Evolutionary conservation across 2,888 invertebrate species (phyloP), one percentile per base, ranked within the genome.

Genomic region (Dolomedes plantarius): DNA sequence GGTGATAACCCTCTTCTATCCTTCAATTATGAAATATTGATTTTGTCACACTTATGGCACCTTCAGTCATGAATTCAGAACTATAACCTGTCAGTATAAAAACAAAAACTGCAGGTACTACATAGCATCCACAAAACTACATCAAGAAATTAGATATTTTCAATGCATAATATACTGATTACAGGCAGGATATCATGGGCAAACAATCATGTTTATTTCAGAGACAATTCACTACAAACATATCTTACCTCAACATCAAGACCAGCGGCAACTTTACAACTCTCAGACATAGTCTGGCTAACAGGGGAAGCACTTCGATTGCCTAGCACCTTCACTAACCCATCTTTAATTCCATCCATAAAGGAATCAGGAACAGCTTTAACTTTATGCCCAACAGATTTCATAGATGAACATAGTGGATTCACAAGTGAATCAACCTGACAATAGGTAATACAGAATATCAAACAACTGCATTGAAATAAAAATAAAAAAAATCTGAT

Each of bases 301-400:
- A 82, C 27, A 29, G 90, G 89, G 23, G 89, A 89, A 62, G 88
- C 88, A 36, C 87, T 78, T 29, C 89, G 87, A 29, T 89, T 89
- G 16, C 88, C 88, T 36, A 96, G 95, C 28, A 96, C 94, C 92
- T 95, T 95, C 65, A 95, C 95, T 88, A 96, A 93, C 79, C 95
- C 95, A 90, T 95, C 96, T 92, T 96, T 95, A 39, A 96, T 94
- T 87, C 95, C 95, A 90, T 96, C 95, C 0, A 97, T 95, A 0
- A 97, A 94, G 90, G 96, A 96, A 90, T 97, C 97, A 0, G 97
- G 97, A 93, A 97, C 95, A 73, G 95, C 95, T 91, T 96, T 95
- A 32, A 98, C 95, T 0, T 95, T 94, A 89, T 93, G 93, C 0
- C 94, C 94, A 28, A 95, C 93, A 28, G 92, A 95, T 90, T 95